Evolutionary conservation across 2,888 invertebrate genomes (phyloP).

Genomic region (Sabatieria punctata): DNA sequence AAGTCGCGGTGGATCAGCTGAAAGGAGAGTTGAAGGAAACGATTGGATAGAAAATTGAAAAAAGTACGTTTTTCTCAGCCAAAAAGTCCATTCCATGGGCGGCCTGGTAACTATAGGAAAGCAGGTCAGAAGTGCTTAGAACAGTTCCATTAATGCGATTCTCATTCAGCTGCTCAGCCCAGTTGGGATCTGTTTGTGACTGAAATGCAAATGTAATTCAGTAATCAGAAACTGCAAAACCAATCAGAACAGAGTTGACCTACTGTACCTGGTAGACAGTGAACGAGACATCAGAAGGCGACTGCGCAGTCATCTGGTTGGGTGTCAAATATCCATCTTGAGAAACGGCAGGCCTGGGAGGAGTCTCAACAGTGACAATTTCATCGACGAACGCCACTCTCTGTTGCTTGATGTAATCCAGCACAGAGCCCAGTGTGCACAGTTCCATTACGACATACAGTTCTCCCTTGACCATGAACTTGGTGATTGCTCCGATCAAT

Average conservation of each 20-base stretch:
- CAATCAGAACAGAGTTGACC: too few relatives aligned
- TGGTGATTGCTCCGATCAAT: slow-evolving; percentile 56
- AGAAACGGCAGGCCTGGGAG: too few relatives aligned
- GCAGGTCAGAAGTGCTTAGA: slow-evolving; percentile 4
- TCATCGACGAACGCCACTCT: slow-evolving; percentile 66
- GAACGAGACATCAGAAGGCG: not conserved
- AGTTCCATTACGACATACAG: slow-evolving; percentile 82
- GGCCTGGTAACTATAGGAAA: slow-evolving; percentile 2
- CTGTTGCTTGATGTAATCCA: slow-evolving; percentile 66
- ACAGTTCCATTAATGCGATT: not conserved
- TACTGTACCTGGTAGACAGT: not conserved
- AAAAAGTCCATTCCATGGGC: slow-evolving; percentile 9
- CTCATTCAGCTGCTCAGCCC: not conserved
- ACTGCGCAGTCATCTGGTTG: not conserved
- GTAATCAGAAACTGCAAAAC: too few relatives aligned
- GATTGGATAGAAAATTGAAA: too few relatives aligned
- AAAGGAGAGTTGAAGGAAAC: too few relatives aligned
- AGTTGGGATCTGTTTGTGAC: too few relatives aligned
- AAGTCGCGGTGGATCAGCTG: slow-evolving; percentile 86
- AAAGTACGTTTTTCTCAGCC: slow-evolving; percentile 6
- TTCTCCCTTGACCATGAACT: slow-evolving; percentile 43
- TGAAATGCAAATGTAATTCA: too few relatives aligned
- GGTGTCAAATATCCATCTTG: not conserved
- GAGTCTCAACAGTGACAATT: too few relatives aligned
- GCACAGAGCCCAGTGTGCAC: slow-evolving; percentile 76